Conservation (phyloP, 2,113 vertebrate species). For the Amia ocellicauda region DNA sequence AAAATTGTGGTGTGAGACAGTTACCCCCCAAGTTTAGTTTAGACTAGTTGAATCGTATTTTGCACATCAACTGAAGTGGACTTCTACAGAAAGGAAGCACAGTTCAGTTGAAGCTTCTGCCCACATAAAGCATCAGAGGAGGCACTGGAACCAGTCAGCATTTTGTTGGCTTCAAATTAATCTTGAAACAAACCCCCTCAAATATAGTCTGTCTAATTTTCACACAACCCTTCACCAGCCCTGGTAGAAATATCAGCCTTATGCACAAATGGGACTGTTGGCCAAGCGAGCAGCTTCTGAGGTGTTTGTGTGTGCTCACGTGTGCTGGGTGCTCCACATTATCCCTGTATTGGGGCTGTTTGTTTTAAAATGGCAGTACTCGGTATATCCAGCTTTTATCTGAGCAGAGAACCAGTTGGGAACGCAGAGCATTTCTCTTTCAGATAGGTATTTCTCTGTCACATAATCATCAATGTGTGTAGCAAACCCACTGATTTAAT, state of each 20-base stretch:
- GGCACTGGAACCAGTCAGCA: no score
- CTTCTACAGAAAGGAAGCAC: no score
- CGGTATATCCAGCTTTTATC: no score
- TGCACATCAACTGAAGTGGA: no score
- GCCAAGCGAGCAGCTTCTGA: neutral
- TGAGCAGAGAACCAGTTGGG: neutral
- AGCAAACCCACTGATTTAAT: neutral
- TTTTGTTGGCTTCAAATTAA: no score
- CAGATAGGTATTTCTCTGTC: neutral
- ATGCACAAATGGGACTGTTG: neutral
- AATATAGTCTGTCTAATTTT: neutral
- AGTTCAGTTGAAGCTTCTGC: no score
- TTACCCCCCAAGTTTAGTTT: no score
- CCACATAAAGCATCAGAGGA: no score
- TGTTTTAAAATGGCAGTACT: no score
- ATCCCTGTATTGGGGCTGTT: neutral
- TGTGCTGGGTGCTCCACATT: neutral
- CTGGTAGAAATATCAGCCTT: neutral
- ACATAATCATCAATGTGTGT: slow-evolving; percentile 3
- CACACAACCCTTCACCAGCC: neutral
- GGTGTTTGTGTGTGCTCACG: neutral
- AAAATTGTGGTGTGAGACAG: no score
- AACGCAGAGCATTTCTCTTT: neutral
- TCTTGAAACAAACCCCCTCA: no score
- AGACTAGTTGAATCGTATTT: no score